Percentiles rank a stretch among this genome's conserved stretches.
Conservation (phyloP, 1,140 invertebrate genomes). For the Scylla paramamosain region DNA sequence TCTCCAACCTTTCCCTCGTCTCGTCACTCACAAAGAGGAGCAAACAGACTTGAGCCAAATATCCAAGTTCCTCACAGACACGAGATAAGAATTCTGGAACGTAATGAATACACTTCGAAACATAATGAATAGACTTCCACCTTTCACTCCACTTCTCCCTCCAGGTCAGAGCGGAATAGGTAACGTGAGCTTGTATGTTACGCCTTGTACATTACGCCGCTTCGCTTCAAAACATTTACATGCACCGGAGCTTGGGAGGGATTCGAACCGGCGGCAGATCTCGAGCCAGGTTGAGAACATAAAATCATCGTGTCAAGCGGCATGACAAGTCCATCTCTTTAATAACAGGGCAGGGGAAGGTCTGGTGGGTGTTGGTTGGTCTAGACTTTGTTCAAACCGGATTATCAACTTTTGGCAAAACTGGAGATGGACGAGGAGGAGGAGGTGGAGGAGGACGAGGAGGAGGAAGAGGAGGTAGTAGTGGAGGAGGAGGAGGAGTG, state of each 20-base stretch:
- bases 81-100: too few species aligned
- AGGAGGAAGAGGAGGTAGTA: not conserved
- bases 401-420: conserved; percentile 25
- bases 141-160: not conserved
- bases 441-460: not conserved
- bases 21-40: not conserved
- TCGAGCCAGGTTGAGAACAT: conserved; percentile 6
- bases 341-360: conserved; percentile 11
- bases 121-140: too few species aligned
- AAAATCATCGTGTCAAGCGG: conserved; percentile 30
- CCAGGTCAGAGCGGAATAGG: not conserved
- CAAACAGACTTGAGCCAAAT: not conserved
- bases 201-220: too few species aligned
- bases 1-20: conserved; percentile 22
- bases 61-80: too few species aligned
- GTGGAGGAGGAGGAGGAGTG: conserved; percentile 2
- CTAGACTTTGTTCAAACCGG: conserved; percentile 9
- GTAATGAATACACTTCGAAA: too few species aligned
- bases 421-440: not conserved
- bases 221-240: not conserved
- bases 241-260: not conserved
- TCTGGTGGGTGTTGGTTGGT: not conserved
- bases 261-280: not conserved
- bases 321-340: conserved; percentile 44
- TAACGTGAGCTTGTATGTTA: too few species aligned